Base-by-base conservation (phyloP, 1,140 invertebrate genomes). In the Chymomyza costata region DNA sequence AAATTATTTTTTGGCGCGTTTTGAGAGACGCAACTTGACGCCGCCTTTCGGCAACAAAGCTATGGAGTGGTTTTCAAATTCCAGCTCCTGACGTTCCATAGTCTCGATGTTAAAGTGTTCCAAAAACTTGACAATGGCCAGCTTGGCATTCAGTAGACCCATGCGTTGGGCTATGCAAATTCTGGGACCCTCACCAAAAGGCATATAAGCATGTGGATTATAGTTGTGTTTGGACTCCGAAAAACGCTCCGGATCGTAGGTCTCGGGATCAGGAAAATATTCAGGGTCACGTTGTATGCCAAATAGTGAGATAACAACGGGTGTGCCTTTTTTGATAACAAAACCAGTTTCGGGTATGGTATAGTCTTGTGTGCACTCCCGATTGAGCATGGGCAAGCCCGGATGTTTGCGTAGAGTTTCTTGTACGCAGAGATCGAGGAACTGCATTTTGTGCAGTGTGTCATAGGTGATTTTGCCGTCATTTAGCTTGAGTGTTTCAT, bases 141-240 rank as follows among this genome's bases (percentile, higher is more conserved):
- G 15, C 14, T 82, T 82, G 7, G 59, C 41, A 7, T 76, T 82
- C 0, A 76, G 21, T 2, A 58, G 63, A 1, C 76, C 76, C 74
- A 81, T 74, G 0, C 74, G 39, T 43, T 69, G 65, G 6, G 74
- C 74, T 39, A 81, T 63, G 44, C 82, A 84, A 1, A 91, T 90
- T 41, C 91, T 86, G 2, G 90, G 89, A 3, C 92, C 92, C 47
- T 90, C 90, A 11, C 90, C 91, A 74, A 93, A 93, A 2, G 92
- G 91, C 53, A 91, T 83, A 65, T 89, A 93, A 0, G 87, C 86
- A 2, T 48, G 40, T 0, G 57, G 50, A 48, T 65, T 80, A 18
- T 65, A 80, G 57, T 67, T 73, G 45, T 84, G 85, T 34, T 87
- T 87, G 18, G 84, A 82, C 18, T 88, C 86, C 1, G 86, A 65